Conservation (phyloP, 2,888 invertebrate species). For the Desoria tigrina region DNA sequence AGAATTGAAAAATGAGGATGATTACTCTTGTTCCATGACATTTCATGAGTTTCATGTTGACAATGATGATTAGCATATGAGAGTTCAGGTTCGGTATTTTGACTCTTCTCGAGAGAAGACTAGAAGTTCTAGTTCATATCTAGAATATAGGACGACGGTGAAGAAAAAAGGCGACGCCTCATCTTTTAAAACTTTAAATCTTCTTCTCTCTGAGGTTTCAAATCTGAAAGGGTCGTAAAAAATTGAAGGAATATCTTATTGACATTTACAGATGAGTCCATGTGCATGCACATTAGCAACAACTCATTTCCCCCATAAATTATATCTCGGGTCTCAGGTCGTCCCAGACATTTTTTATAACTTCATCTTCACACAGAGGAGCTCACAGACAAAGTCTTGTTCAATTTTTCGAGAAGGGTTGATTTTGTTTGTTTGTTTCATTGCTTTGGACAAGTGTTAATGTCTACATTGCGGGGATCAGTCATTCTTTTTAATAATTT, state of each 20-base stretch:
- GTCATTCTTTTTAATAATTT: too few species aligned
- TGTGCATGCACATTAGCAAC: conserved; percentile 12
- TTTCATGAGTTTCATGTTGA: conserved; percentile 38
- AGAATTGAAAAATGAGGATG: conserved; percentile 15
- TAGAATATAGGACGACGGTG: background rate
- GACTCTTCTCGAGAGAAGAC: background rate
- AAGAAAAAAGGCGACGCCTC: background rate
- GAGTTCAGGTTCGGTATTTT: too few species aligned
- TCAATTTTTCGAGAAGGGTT: too few species aligned
- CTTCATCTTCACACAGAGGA: too few species aligned
- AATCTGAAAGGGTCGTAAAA: background rate
- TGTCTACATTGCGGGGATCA: too few species aligned
- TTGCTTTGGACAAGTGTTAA: too few species aligned
- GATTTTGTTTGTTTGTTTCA: too few species aligned
- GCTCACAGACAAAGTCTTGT: too few species aligned
- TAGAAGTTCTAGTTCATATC: background rate
- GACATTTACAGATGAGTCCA: conserved; percentile 11
- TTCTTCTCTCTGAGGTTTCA: too few species aligned
- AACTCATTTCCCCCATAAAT: conserved; percentile 13
- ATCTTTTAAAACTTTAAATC: background rate
- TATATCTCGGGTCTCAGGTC: background rate
- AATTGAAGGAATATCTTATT: conserved; percentile 12
- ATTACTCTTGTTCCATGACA: conserved; percentile 28
- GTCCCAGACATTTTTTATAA: too few species aligned
- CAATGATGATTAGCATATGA: conserved; percentile 45